These are phyloP conservation scores for Drosophila quinaria DNA, from an alignment of 2,888 invertebrate species.

Conservation along the genomic window DNA sequence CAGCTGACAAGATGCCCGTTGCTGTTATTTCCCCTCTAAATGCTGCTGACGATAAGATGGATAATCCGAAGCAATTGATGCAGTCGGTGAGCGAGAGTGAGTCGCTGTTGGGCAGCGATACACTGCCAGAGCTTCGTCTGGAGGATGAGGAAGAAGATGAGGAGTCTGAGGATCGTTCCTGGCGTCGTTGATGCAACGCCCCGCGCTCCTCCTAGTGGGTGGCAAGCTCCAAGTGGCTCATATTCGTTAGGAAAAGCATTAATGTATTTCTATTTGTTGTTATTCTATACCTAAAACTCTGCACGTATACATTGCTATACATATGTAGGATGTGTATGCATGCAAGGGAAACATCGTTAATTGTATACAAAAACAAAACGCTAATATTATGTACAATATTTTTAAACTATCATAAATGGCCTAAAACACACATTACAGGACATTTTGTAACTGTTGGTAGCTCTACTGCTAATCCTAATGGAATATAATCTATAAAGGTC, in stretches of 20 bases:
- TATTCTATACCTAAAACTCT: slow-evolving; percentile 61
- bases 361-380: slow-evolving; percentile 40
- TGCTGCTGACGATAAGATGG: slow-evolving; percentile 35
- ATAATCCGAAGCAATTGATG: slow-evolving; percentile 66
- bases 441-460: slow-evolving; percentile 49
- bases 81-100: slow-evolving; percentile 78
- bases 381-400: slow-evolving; percentile 57
- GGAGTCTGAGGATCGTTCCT: slow-evolving; percentile 93
- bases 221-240: slow-evolving; percentile 54
- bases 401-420: slow-evolving; percentile 37
- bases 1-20: slow-evolving; percentile 50
- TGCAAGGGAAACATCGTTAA: slow-evolving; percentile 36
- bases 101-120: slow-evolving; percentile 81
- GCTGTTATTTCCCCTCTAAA: slow-evolving; percentile 24
- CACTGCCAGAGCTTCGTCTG: slow-evolving; percentile 89
- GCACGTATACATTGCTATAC: slow-evolving; percentile 9
- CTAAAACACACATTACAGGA: slow-evolving; percentile 27
- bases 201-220: slow-evolving; percentile 50
- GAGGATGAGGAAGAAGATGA: slow-evolving; percentile 95
- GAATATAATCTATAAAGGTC: slow-evolving; percentile 42
- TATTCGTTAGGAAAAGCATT: slow-evolving; percentile 56
- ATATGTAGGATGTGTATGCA: slow-evolving; percentile 20
- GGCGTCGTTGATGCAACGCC: slow-evolving; percentile 92
- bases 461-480: slow-evolving; percentile 47
- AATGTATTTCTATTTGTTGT: slow-evolving; percentile 72